These are phyloP conservation scores for Serripes groenlandicus DNA, from an alignment of 2,888 invertebrate genomes.

Conservation along the genomic window DNA sequence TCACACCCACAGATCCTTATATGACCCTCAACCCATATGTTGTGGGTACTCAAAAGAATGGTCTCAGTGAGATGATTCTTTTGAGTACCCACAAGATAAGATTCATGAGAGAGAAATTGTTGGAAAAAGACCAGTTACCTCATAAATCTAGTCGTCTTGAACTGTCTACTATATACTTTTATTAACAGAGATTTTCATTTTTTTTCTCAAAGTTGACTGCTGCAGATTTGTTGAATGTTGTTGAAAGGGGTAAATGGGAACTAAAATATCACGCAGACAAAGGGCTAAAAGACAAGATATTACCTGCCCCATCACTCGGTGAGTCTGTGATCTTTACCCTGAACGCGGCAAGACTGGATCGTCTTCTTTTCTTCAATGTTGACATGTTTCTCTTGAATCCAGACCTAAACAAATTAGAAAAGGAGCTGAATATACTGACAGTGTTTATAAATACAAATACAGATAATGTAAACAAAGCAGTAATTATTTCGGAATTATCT, in stretches of 20 bases:
- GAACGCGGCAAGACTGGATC: neutral
- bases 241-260: neutral
- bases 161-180: too few species aligned
- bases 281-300: neutral
- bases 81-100: too few species aligned
- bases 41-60: neutral
- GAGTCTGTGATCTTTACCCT: constrained; percentile 16
- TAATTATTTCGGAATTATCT: too few species aligned
- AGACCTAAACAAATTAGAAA: too few species aligned
- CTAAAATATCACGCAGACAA: neutral
- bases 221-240: neutral
- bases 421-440: too few species aligned
- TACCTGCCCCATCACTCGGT: neutral
- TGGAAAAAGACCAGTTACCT: neutral
- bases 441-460: too few species aligned
- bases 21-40: too few species aligned
- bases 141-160: neutral
- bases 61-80: neutral
- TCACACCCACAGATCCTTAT: too few species aligned
- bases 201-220: neutral
- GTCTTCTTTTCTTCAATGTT: neutral
- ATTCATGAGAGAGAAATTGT: too few species aligned
- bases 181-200: too few species aligned
- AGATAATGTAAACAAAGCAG: too few species aligned
- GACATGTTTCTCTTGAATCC: neutral